Evolutionary conservation across 2,113 vertebrate genomes (phyloP), one percentile per base, ranked within the genome.

Genomic region (Hymenochirus boettgeri): DNA sequence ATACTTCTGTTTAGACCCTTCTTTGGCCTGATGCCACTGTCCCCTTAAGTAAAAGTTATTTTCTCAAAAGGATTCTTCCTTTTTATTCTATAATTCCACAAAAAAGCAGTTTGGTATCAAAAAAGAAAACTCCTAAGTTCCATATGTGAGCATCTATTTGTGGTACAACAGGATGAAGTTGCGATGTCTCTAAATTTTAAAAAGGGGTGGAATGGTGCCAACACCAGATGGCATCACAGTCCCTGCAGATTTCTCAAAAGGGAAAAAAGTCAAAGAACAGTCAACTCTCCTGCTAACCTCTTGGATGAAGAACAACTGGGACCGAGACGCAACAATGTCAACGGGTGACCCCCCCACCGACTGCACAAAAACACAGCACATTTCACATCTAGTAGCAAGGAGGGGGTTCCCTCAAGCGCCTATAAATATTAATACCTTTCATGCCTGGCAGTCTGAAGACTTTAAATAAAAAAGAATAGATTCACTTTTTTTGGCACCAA

Each of bases 121-220:
- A 22, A 7, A 39, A 18, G 33, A 42, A 24, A 53, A 69, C 47
- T 42, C 60, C 46, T 52, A 27, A 15, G 47, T 60, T 60, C 65
- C 65, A 69, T 69, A 69, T 69, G 57, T 53, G 56, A 69, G 35
- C 8, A 53, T 69, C 65, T 69, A 69, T 69, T 69, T 69, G 65
- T 60, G 60, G 65, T 53, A 42, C 23, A 31, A 60, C 56, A 29
- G 65, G 51, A 69, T 69, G 65, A 69, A 69, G 56, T 60, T 69
- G 65, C 56, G 45, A 24, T 19, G 18, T 45, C 59, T 51, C 50
- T 19, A 26, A 46, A 69, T 45, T 47, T 53, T 60, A 31, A 69
- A 67, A 59, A 48, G 35, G n/a, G 56, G 56, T 69, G 65, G 65
- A 69, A 60, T 23, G 56, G n/a, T 45, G 65, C 65, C 65, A 69